Evolutionary conservation across 2,888 invertebrate genomes (phyloP).

Genomic region (Mythimna pallens): DNA sequence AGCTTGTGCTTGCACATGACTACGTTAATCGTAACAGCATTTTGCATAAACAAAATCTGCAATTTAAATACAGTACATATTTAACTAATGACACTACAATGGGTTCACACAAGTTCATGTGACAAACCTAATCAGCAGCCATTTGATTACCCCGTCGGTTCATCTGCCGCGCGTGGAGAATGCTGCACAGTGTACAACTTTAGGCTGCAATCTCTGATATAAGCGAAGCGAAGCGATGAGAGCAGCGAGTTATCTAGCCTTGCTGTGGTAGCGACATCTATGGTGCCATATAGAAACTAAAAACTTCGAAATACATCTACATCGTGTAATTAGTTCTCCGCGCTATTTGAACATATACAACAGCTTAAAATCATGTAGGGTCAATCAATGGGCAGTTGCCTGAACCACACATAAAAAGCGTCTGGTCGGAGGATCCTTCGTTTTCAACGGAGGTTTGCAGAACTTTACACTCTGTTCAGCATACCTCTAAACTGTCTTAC

Average conservation of each 20-base stretch:
- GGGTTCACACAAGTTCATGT: slow-evolving; percentile 24
- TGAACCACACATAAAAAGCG: too few relatives aligned
- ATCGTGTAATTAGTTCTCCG: too few relatives aligned
- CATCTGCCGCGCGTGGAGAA: slow-evolving; percentile 4
- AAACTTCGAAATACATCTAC: too few relatives aligned
- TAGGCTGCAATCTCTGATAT: neutral
- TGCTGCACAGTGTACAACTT: neutral
- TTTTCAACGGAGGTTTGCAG: too few relatives aligned
- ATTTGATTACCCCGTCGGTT: slow-evolving; percentile 25
- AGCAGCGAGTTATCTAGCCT: neutral
- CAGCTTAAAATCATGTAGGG: too few relatives aligned
- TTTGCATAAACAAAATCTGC: neutral
- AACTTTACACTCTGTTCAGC: too few relatives aligned
- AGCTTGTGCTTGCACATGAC: neutral
- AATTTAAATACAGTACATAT: neutral
- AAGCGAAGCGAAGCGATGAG: neutral
- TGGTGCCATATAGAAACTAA: too few relatives aligned
- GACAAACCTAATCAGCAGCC: slow-evolving; percentile 15
- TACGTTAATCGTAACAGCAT: neutral
- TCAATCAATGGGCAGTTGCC: too few relatives aligned
- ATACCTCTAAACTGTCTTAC: too few relatives aligned
- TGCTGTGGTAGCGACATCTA: too few relatives aligned
- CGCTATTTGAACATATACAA: too few relatives aligned
- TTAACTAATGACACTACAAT: neutral
- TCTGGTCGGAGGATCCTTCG: too few relatives aligned